phyloP scores from a whole-genome alignment of 2,113 vertebrate genomes.

The Columba livia region DNA sequence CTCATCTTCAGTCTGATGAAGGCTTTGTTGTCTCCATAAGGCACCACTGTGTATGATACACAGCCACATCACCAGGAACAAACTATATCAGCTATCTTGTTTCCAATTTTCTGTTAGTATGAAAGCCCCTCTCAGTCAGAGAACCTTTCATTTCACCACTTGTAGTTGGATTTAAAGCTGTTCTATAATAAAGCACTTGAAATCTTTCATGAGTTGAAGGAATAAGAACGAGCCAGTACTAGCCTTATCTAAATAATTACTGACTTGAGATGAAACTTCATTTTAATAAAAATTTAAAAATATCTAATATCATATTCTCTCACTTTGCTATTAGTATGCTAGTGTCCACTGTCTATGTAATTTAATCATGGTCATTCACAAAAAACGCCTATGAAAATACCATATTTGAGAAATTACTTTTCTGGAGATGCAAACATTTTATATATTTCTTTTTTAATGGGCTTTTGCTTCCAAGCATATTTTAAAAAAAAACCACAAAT shows the following conservation, averaged over 20 bases:
- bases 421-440: neutral
- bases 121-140: neutral
- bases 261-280: neutral
- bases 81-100: neutral
- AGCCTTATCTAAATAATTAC: neutral
- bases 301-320: neutral
- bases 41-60: neutral
- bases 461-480: neutral
- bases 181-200: neutral
- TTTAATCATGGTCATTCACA: neutral
- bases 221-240: neutral
- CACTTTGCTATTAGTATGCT: neutral
- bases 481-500: neutral
- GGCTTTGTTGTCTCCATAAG: neutral
- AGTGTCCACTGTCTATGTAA: neutral
- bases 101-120: neutral
- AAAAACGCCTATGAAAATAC: neutral
- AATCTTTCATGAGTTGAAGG: neutral
- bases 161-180: neutral
- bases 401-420: neutral
- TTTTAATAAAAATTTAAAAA: neutral
- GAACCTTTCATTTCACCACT: neutral
- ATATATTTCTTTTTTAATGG: slow-evolving; percentile 5
- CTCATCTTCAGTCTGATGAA: neutral
- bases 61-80: fast-evolving